Evolutionary conservation across 2,888 invertebrate genomes (phyloP).

Genomic region (Toxonevra muliebris): DNA sequence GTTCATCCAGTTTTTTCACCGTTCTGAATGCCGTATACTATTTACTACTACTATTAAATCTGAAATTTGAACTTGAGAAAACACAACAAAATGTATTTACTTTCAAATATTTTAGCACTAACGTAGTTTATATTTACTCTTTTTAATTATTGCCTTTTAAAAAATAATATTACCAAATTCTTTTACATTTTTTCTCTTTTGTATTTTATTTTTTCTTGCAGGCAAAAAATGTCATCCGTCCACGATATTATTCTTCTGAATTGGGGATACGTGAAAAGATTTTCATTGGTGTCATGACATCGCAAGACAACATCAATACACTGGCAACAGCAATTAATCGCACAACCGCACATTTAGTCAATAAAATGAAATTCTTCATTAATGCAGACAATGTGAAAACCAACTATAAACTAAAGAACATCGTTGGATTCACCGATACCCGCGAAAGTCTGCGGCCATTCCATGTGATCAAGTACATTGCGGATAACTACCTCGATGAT

Average conservation of each 20-base stretch:
- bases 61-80: no score
- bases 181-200: no score
- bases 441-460: conserved; percentile 81
- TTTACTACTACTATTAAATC: no score
- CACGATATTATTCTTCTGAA: conserved; percentile 94
- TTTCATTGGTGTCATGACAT: conserved; percentile 86
- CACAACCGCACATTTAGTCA: conserved; percentile 84
- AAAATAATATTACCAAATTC: no score
- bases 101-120: no score
- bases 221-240: conserved; percentile 77
- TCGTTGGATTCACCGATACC: conserved; percentile 89
- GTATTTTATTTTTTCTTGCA: conserved; percentile 38
- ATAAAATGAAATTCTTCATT: conserved; percentile 85
- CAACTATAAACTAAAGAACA: conserved; percentile 71
- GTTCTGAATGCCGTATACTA: no score
- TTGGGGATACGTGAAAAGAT: conserved; percentile 90
- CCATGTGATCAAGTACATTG: conserved; percentile 88
- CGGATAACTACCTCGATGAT: conserved; percentile 86
- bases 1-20: no score
- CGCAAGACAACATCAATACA: conserved; percentile 75
- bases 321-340: conserved; percentile 87
- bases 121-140: no score
- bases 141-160: no score
- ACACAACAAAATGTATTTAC: no score
- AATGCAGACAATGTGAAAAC: conserved; percentile 69